A percentile compares a stretch with the other conserved stretches of the same genome.
phyloP scores from a whole-genome alignment of 2,888 invertebrate genomes.

The Acanthoscelides obtectus region DNA sequence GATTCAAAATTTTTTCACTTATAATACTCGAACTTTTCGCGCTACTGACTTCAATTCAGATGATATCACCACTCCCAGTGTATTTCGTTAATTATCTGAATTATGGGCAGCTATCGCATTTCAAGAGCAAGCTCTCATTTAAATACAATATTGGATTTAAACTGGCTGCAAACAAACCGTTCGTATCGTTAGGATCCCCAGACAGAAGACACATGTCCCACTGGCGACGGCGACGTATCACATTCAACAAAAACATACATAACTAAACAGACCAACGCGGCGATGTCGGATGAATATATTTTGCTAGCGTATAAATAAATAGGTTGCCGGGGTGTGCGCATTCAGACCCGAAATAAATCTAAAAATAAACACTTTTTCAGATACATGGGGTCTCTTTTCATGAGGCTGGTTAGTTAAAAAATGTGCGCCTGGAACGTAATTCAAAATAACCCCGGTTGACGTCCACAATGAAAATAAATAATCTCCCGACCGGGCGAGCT shows the following conservation, averaged over 20 bases:
- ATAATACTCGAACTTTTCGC: too few species aligned
- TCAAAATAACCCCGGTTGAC: background rate
- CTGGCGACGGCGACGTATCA: background rate
- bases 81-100: too few species aligned
- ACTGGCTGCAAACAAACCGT: background rate
- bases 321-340: conserved; percentile 8
- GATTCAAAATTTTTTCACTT: too few species aligned
- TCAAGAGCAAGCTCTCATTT: too few species aligned
- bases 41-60: too few species aligned
- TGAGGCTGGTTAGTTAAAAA: background rate
- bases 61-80: too few species aligned
- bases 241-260: conserved; percentile 5
- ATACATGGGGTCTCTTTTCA: background rate
- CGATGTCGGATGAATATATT: conserved; percentile 4
- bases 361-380: background rate
- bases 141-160: background rate
- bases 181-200: background rate
- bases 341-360: background rate
- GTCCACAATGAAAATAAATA: background rate
- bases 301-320: conserved; percentile 13
- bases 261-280: conserved; percentile 12
- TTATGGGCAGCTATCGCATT: too few species aligned
- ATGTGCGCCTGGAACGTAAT: background rate
- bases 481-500: background rate
- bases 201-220: background rate